Evolutionary conservation across 2,888 invertebrate genomes (phyloP).

Genomic region (Leucania comma): DNA sequence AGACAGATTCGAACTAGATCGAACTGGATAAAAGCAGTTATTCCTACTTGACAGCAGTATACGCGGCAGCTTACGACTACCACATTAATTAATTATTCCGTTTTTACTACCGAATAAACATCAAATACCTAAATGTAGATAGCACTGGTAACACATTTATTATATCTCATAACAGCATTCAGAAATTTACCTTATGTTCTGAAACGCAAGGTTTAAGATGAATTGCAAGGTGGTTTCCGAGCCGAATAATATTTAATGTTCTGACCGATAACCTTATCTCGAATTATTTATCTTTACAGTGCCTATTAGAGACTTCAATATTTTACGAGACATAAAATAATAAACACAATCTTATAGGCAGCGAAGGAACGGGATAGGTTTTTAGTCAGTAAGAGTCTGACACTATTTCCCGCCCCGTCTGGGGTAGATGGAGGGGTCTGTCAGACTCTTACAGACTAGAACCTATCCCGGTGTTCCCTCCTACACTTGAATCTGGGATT

Average conservation of each 20-base stretch:
- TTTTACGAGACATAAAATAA: slow-evolving; percentile 34
- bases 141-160: slow-evolving; percentile 33
- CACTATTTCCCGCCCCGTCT: too few relatives aligned
- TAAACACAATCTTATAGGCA: slow-evolving; percentile 33
- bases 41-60: not conserved
- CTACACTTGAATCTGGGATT: too few relatives aligned
- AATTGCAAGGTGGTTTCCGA: not conserved
- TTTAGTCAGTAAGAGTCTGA: too few relatives aligned
- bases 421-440: too few relatives aligned
- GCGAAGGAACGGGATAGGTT: too few relatives aligned
- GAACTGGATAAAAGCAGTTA: not conserved
- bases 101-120: slow-evolving; percentile 22
- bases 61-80: not conserved
- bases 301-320: slow-evolving; percentile 34
- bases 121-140: slow-evolving; percentile 36
- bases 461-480: too few relatives aligned
- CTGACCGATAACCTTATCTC: slow-evolving; percentile 54
- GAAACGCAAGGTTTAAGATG: not conserved
- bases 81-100: slow-evolving; percentile 10
- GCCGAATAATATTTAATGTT: slow-evolving; percentile 35
- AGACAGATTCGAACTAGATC: not conserved
- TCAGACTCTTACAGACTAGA: too few relatives aligned
- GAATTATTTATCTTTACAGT: slow-evolving; percentile 42
- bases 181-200: not conserved
- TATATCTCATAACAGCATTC: not conserved